phyloP scores from a whole-genome alignment of 1,140 invertebrate genomes.

The Pseudomyrmex cubaensis region DNA sequence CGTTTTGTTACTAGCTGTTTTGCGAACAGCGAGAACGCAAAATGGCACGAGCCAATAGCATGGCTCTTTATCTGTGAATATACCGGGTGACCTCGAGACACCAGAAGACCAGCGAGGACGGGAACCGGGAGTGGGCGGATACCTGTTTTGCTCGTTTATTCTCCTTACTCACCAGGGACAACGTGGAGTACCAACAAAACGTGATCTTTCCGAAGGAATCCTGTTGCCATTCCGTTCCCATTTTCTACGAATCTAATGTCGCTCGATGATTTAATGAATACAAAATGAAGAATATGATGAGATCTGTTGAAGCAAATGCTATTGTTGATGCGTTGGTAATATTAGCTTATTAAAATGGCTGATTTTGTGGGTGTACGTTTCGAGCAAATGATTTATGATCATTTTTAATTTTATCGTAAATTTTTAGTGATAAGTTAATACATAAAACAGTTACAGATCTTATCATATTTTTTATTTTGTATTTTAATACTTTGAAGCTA shows the following conservation, averaged over 20 bases:
- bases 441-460: no score
- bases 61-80: conserved; percentile 65
- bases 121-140: conserved; percentile 71
- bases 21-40: conserved; percentile 8
- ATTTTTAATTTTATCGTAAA: no score
- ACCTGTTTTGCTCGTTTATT: conserved; percentile 69
- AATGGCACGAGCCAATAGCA: conserved; percentile 35
- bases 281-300: no score
- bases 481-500: no score
- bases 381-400: no score
- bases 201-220: not conserved
- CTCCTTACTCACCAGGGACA: conserved; percentile 51
- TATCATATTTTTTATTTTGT: no score
- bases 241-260: not conserved
- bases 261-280: not conserved
- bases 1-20: conserved; percentile 31
- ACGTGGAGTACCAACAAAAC: not conserved
- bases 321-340: no score
- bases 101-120: conserved; percentile 75
- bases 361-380: no score
- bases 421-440: no score
- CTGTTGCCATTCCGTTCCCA: not conserved
- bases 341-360: no score
- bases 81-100: conserved; percentile 78
- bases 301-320: no score